These are phyloP conservation scores for Trichonephila inaurata DNA, from an alignment of 1,140 invertebrate species.

Conservation along the genomic window DNA sequence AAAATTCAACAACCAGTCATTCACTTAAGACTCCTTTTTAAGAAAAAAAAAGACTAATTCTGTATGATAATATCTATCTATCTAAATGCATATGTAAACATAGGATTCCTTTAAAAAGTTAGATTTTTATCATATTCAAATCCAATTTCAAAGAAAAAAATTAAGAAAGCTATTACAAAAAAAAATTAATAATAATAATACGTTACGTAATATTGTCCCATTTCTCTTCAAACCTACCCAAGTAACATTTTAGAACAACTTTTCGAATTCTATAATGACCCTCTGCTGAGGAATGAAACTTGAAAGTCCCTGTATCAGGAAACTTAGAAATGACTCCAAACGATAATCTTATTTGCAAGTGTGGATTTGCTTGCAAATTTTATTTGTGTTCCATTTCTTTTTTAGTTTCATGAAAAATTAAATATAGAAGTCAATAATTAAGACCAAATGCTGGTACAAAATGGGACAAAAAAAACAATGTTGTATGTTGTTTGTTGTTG, in stretches of 20 bases:
- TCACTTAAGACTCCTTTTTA: constrained; percentile 42
- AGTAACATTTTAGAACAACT: constrained; percentile 31
- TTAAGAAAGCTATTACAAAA: constrained; percentile 22
- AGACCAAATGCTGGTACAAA: constrained; percentile 11
- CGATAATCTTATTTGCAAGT: neutral
- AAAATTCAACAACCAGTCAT: constrained; percentile 47
- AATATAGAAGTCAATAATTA: constrained; percentile 1
- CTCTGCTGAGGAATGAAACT: neutral
- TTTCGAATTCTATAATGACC: constrained; percentile 54
- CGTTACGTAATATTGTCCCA: constrained; percentile 12
- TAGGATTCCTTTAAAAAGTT: constrained; percentile 64
- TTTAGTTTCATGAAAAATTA: neutral
- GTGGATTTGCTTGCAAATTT: neutral
- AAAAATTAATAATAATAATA: no score
- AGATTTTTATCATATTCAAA: constrained; percentile 60
- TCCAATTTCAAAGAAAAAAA: constrained; percentile 56
- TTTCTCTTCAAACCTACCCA: constrained; percentile 19
- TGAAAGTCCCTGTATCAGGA: neutral
- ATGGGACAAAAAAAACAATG: neutral
- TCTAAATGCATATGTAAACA: constrained; percentile 60
- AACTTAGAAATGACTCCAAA: neutral
- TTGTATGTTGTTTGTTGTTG: constrained; percentile 52
- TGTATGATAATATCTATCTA: constrained; percentile 35
- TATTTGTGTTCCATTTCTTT: no score
- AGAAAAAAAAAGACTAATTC: neutral